phyloP scores from a whole-genome alignment of 2,888 invertebrate species.

The Pseudococcus viburni region DNA sequence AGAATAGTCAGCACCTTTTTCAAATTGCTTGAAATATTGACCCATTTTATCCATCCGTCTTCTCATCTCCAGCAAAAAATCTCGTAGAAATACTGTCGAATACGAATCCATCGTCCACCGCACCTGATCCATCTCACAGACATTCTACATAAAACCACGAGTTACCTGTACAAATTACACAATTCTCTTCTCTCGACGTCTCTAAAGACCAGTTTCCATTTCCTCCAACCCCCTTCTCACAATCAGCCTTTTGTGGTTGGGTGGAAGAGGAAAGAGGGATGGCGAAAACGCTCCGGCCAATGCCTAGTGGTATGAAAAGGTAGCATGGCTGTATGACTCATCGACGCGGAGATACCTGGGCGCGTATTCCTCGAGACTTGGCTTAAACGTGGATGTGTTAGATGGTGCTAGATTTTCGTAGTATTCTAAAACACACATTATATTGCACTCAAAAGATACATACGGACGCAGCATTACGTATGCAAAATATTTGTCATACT shows the following conservation, averaged over 20 bases:
- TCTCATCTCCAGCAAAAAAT: too few relatives aligned
- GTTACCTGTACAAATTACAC: background rate
- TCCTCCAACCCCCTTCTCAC: background rate
- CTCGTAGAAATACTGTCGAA: too few relatives aligned
- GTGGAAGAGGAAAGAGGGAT: background rate
- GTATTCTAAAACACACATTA: background rate
- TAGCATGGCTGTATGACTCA: slow-evolving; percentile 5
- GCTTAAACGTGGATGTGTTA: background rate
- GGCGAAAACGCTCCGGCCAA: background rate
- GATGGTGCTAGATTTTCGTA: background rate
- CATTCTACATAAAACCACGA: background rate
- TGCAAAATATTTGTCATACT: slow-evolving; percentile 51
- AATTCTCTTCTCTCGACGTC: background rate
- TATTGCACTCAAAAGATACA: slow-evolving; percentile 35
- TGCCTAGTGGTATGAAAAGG: background rate
- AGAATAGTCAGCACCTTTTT: too few relatives aligned
- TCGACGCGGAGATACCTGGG: background rate
- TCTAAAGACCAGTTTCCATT: background rate
- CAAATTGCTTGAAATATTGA: too few relatives aligned
- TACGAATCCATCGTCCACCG: too few relatives aligned
- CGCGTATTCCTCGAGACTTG: background rate
- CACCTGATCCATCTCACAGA: background rate
- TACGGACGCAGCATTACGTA: slow-evolving; percentile 38
- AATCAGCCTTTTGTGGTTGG: background rate
- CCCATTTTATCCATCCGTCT: too few relatives aligned